Evolutionary conservation across 2,888 invertebrate genomes (phyloP).

Genomic region (Nomada ruficornis): DNA sequence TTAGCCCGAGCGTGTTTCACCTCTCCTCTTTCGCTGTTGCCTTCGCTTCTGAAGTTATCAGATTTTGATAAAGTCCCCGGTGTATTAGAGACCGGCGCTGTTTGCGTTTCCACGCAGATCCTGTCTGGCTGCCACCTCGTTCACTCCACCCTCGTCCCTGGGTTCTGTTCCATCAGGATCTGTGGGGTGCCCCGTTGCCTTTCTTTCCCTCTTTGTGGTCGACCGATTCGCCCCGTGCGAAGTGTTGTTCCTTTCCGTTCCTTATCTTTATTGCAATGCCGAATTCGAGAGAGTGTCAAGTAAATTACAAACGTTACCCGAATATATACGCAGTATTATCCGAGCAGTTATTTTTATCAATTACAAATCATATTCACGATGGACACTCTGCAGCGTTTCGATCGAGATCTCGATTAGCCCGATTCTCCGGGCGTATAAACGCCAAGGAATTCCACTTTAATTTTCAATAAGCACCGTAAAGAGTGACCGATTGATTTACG

Average conservation of each 20-base stretch:
- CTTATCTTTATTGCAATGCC: slow-evolving; percentile 13
- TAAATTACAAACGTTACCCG: no score
- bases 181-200: slow-evolving; percentile 47
- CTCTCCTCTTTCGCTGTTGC: slow-evolving; percentile 66
- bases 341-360: background rate
- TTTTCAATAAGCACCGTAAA: slow-evolving; percentile 53
- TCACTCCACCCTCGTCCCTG: slow-evolving; percentile 53
- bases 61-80: slow-evolving; percentile 78
- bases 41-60: slow-evolving; percentile 74
- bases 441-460: slow-evolving; percentile 36
- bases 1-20: slow-evolving; percentile 69
- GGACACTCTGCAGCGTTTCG: background rate
- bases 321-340: background rate
- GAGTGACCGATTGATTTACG: slow-evolving; percentile 53
- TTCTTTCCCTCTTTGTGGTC: slow-evolving; percentile 40
- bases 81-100: slow-evolving; percentile 74
- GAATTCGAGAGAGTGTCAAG: background rate
- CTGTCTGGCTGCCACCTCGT: slow-evolving; percentile 69
- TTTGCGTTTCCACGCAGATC: slow-evolving; percentile 76
- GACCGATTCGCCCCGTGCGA: slow-evolving; percentile 25
- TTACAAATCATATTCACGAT: background rate
- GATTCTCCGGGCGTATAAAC: slow-evolving; percentile 16
- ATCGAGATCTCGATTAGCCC: slow-evolving; percentile 20
- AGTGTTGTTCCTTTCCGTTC: background rate
- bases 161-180: slow-evolving; percentile 64